phyloP scores from a whole-genome alignment of 2,797 vertebrate species.

The Clarias platycephalus region DNA sequence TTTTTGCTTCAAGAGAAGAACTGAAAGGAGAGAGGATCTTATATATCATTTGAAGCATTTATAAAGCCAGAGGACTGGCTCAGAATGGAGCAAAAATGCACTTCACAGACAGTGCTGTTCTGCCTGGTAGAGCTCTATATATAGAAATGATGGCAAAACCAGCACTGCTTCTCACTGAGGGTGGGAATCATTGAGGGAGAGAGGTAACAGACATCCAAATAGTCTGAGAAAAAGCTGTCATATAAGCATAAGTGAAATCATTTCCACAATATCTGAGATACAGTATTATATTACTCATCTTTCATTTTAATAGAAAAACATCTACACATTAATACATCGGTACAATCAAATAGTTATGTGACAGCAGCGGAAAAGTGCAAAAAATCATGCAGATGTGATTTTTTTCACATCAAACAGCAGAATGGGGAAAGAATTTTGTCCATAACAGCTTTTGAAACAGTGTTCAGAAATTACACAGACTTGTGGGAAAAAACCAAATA shows the following conservation, averaged over 20 bases:
- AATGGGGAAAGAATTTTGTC: not conserved
- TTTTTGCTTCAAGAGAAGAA: not conserved
- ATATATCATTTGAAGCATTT: constrained; percentile 21
- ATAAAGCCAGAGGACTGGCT: constrained; percentile 26
- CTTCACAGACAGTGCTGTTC: constrained; percentile 42
- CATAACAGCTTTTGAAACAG: not conserved
- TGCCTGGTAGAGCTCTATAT: constrained; percentile 50
- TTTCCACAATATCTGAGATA: not conserved
- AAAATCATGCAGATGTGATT: not conserved
- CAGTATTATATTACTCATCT: not conserved
- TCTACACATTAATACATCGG: not conserved
- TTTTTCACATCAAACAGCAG: not conserved
- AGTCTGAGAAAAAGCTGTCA: not conserved
- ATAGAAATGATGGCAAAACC: constrained; percentile 53
- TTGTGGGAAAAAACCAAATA: not conserved
- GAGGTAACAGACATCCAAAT: constrained; percentile 6
- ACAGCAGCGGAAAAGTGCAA: not conserved
- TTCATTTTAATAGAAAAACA: not conserved
- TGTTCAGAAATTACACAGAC: not conserved
- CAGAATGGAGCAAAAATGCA: constrained; percentile 30
- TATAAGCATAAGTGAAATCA: not conserved
- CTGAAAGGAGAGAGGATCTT: constrained; percentile 1
- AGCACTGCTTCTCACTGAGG: constrained; percentile 34
- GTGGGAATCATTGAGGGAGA: constrained; percentile 15
- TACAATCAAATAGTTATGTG: not conserved